These are phyloP conservation scores for Eurois occulta DNA, from an alignment of 2,888 invertebrate species.

Conservation along the genomic window DNA sequence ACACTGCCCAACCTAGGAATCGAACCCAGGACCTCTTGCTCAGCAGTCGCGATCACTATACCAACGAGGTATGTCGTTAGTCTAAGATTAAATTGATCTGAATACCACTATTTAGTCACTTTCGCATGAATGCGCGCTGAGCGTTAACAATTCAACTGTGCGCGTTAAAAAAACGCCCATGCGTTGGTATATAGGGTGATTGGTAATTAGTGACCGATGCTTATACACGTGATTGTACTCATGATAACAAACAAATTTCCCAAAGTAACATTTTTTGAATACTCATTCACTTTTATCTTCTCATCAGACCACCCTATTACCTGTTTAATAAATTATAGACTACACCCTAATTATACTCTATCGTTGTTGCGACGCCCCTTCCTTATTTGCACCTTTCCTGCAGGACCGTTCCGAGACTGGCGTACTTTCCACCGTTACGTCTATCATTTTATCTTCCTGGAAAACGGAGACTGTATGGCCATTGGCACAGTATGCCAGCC, in stretches of 20 bases:
- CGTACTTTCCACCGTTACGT: conserved; percentile 92
- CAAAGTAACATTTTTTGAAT: no score
- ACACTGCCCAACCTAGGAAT: not conserved
- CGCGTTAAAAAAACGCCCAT: not conserved
- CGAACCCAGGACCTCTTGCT: no score
- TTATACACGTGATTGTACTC: no score
- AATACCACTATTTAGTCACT: no score
- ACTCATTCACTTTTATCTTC: no score
- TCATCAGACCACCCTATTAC: not conserved
- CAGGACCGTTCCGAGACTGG: conserved; percentile 92
- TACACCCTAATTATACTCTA: not conserved
- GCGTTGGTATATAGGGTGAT: not conserved
- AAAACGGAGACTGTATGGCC: conserved; percentile 93
- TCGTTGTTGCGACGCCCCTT: not conserved
- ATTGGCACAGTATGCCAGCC: conserved; percentile 93
- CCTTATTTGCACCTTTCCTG: conserved; percentile 22
- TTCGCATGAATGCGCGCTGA: not conserved
- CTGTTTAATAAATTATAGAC: not conserved
- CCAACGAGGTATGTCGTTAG: not conserved
- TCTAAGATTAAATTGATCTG: not conserved
- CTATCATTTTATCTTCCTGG: conserved; percentile 92
- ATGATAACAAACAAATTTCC: no score
- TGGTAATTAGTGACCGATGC: no score
- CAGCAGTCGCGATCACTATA: no score
- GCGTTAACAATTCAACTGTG: not conserved